A percentile compares a stretch with the other conserved stretches of the same genome.
Evolutionary conservation across 2,888 invertebrate genomes (phyloP).

Genomic region (Carcina quercana): DNA sequence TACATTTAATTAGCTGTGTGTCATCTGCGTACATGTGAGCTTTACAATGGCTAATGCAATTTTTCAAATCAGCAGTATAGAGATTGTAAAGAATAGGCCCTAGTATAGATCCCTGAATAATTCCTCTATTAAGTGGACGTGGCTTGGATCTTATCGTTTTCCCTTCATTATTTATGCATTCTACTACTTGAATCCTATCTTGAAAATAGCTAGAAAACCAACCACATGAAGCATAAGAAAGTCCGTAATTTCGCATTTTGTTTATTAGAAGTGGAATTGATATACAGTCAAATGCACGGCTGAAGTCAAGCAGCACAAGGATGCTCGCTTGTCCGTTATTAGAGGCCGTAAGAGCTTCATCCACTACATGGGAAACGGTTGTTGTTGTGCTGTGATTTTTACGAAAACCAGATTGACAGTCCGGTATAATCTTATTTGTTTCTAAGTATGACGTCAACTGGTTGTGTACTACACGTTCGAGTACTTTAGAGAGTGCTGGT

Average conservation of each 20-base stretch:
- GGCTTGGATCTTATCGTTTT: not conserved
- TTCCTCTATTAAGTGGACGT: not conserved
- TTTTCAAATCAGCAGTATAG: not conserved
- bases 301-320: conserved; percentile 1
- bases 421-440: not conserved
- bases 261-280: not conserved
- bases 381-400: conserved; percentile 4
- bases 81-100: not conserved
- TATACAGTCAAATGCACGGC: conserved; percentile 3
- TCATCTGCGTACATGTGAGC: conserved; percentile 2
- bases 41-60: not conserved
- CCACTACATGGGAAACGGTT: conserved; percentile 1
- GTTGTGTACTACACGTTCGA: not conserved
- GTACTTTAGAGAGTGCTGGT: not conserved
- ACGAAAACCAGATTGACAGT: not conserved
- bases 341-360: conserved; percentile 2
- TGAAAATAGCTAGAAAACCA: conserved; percentile 4
- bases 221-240: not conserved
- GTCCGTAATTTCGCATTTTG: conserved; percentile 2
- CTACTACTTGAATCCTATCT: conserved; percentile 1
- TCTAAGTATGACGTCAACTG: not conserved
- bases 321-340: conserved; percentile 1
- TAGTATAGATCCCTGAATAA: conserved; percentile 2
- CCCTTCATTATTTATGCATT: not conserved
- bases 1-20: not conserved